These are phyloP conservation scores for Pachliopta kotzebuea DNA, from an alignment of 2,888 invertebrate species.

Conservation along the genomic window DNA sequence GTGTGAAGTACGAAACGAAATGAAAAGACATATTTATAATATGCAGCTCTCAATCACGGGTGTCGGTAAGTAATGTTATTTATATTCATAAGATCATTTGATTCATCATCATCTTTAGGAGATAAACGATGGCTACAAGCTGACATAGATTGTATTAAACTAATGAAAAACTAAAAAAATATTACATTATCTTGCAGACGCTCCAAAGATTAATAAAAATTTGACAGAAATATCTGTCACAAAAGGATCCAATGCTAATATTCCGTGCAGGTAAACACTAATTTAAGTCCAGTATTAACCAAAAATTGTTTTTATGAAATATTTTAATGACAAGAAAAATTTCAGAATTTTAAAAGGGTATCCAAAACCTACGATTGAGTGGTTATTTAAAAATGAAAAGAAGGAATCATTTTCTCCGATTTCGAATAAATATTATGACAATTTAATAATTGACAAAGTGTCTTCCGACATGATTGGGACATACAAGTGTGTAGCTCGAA, in stretches of 20 bases:
- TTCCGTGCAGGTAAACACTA: conserved; percentile 24
- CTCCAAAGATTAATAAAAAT: conserved; percentile 20
- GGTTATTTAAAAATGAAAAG: conserved; percentile 17
- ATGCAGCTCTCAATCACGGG: conserved; percentile 16
- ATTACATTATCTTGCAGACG: conserved; percentile 9
- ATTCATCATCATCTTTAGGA: too few species aligned
- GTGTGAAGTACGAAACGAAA: conserved; percentile 12
- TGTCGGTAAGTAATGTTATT: conserved; percentile 10
- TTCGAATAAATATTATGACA: conserved; percentile 5
- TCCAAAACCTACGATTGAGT: conserved; percentile 16
- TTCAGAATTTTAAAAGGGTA: conserved; percentile 24
- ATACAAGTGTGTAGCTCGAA: conserved; percentile 26
- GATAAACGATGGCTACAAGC: too few species aligned
- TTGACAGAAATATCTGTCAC: conserved; percentile 8
- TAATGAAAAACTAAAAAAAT: not conserved
- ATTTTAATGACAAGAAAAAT: conserved; percentile 1
- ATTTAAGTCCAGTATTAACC: not conserved
- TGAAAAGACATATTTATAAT: not conserved
- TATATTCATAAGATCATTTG: not conserved
- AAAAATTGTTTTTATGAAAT: not conserved
- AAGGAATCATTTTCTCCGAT: conserved; percentile 3
- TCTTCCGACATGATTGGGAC: conserved; percentile 5
- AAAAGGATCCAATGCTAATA: not conserved
- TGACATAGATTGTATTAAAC: not conserved
- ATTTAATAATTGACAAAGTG: conserved; percentile 11